Conservation (phyloP, 2,888 invertebrate genomes). For the Unio pictorum region DNA sequence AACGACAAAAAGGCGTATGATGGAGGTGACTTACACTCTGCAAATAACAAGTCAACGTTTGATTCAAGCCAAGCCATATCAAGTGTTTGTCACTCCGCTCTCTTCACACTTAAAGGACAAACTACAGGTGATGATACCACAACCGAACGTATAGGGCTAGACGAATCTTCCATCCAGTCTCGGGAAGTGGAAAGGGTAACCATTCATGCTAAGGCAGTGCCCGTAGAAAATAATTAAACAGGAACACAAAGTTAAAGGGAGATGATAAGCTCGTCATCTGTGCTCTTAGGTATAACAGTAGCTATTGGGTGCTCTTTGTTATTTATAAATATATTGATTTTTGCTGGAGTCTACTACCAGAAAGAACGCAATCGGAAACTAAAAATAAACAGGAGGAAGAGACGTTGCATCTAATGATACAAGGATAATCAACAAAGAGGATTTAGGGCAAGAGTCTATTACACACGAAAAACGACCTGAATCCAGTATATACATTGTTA, state of each 20-base stretch:
- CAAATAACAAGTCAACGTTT: constrained; percentile 89
- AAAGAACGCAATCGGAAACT: constrained; percentile 66
- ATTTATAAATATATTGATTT: constrained; percentile 92
- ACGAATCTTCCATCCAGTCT: background rate
- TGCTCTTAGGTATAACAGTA: constrained; percentile 74
- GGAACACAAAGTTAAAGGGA: constrained; percentile 1
- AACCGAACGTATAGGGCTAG: constrained; percentile 1
- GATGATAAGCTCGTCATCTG: constrained; percentile 24
- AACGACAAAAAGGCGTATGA: constrained; percentile 83
- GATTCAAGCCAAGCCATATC: constrained; percentile 79
- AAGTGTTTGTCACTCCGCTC: constrained; percentile 61
- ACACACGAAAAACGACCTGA: background rate
- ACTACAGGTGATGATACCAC: constrained; percentile 7
- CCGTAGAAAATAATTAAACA: too few species aligned
- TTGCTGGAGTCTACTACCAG: constrained; percentile 95
- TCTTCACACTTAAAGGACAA: constrained; percentile 29
- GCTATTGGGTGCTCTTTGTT: constrained; percentile 94
- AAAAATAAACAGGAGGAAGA: constrained; percentile 23
- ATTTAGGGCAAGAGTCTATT: too few species aligned
- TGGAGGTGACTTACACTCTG: constrained; percentile 87
- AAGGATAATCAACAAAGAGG: too few species aligned
- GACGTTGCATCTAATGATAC: constrained; percentile 3
- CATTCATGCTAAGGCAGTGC: too few species aligned
- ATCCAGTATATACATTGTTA: background rate
- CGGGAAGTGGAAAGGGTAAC: background rate